A percentile compares a stretch with the other conserved stretches of the same genome.
phyloP scores from a whole-genome alignment of 2,113 vertebrate genomes.

The Eulemur rufifrons region DNA sequence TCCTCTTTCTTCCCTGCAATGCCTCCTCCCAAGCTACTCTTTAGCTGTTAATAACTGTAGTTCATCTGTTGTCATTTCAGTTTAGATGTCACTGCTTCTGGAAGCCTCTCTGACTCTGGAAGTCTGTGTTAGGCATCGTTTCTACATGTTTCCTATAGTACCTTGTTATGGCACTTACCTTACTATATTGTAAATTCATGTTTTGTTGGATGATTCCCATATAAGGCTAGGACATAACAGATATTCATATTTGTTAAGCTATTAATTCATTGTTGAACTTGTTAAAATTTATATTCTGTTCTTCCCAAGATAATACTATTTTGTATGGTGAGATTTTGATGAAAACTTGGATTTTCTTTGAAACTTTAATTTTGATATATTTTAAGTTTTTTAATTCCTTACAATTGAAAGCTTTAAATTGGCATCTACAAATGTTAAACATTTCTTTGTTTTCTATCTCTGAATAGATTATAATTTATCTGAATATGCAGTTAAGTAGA shows the following conservation, averaged over 20 bases:
- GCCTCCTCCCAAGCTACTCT: background rate
- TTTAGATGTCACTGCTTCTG: background rate
- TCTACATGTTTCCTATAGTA: background rate
- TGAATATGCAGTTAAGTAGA: background rate
- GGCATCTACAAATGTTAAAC: background rate
- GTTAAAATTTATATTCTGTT: background rate
- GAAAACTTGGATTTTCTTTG: background rate
- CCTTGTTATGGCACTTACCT: background rate
- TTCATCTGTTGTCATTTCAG: background rate
- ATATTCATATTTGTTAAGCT: conserved; percentile 4
- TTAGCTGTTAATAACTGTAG: background rate
- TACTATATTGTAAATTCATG: background rate
- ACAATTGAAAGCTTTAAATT: background rate
- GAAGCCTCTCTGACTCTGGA: background rate
- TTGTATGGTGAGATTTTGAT: background rate
- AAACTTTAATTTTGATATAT: background rate
- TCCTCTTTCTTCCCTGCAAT: background rate
- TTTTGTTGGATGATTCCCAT: background rate
- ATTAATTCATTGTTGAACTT: background rate
- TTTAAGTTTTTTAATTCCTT: background rate
- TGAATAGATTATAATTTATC: conserved; percentile 16
- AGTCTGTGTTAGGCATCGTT: background rate
- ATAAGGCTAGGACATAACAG: background rate
- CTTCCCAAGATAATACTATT: background rate
- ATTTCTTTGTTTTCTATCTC: background rate